Percentiles rank a stretch among this genome's conserved stretches.
Conservation (phyloP, 2,113 vertebrate species). For the Lepus americanus region DNA sequence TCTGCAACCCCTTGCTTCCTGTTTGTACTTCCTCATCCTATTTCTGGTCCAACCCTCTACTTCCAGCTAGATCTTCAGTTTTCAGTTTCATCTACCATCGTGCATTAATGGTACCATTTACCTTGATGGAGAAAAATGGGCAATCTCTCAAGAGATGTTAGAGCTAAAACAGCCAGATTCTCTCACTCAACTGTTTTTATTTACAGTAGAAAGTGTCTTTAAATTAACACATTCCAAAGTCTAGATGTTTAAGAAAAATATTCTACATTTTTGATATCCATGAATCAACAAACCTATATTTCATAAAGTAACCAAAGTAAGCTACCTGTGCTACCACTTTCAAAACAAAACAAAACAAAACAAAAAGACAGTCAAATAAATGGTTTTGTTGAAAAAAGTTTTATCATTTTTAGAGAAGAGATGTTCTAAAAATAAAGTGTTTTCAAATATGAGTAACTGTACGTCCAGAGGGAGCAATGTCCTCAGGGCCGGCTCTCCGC, state of each 20-base stretch:
- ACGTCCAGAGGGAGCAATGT: neutral
- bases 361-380: neutral
- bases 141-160: constrained; percentile 36
- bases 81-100: neutral
- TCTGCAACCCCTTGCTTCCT: neutral
- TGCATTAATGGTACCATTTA: neutral
- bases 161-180: neutral
- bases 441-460: neutral
- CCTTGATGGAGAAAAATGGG: neutral
- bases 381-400: neutral
- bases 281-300: neutral
- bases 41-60: neutral
- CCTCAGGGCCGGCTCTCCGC: neutral
- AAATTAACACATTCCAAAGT: constrained; percentile 2
- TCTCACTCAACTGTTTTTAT: neutral
- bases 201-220: neutral
- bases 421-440: constrained; percentile 30
- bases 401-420: constrained; percentile 19
- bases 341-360: constrained; percentile 29
- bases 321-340: neutral
- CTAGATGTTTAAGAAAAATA: constrained; percentile 42
- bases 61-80: neutral
- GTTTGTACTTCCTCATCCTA: constrained; percentile 3
- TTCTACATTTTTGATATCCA: constrained; percentile 41
- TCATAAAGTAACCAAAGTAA: neutral